A percentile compares a stretch with the other conserved stretches of the same genome.
Evolutionary conservation across 1,140 invertebrate species (phyloP).

Genomic region (Cydia amplana): DNA sequence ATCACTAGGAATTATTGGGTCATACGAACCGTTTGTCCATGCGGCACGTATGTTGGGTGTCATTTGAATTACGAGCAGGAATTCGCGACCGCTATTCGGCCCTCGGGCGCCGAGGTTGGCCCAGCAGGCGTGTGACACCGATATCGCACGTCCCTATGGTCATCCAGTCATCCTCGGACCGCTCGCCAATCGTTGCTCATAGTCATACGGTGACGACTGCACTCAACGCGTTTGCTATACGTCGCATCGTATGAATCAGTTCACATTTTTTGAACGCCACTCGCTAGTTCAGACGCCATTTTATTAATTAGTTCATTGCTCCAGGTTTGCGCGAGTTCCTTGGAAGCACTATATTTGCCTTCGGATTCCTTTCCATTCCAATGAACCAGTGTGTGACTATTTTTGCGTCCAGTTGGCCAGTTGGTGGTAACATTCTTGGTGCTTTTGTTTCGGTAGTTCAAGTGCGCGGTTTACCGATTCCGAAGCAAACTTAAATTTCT

Average conservation of each 20-base stretch:
- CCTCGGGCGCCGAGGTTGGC: constrained; percentile 50
- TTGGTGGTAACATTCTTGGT: constrained; percentile 45
- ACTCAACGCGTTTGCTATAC: constrained; percentile 61
- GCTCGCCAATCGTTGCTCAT: constrained; percentile 49
- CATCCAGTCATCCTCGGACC: constrained; percentile 51
- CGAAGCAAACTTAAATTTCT: neutral
- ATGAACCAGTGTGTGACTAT: constrained; percentile 47
- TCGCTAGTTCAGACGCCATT: constrained; percentile 58
- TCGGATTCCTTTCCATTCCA: constrained; percentile 41
- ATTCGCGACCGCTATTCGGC: constrained; percentile 77
- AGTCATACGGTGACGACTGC: constrained; percentile 53
- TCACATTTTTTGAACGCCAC: constrained; percentile 60
- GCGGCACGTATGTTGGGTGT: constrained; percentile 64
- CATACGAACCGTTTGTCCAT: constrained; percentile 65
- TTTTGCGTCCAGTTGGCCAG: constrained; percentile 44
- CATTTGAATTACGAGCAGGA: constrained; percentile 77
- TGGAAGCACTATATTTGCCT: constrained; percentile 39
- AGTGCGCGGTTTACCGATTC: neutral
- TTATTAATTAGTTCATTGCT: constrained; percentile 34
- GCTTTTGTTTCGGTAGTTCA: constrained; percentile 22
- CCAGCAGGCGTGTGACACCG: constrained; percentile 64
- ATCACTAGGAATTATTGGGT: constrained; percentile 67
- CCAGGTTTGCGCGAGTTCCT: constrained; percentile 28
- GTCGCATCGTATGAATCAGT: constrained; percentile 66
- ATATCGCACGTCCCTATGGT: constrained; percentile 64